Base-by-base conservation (phyloP, 2,888 invertebrate genomes). In the Thecophora atra region DNA sequence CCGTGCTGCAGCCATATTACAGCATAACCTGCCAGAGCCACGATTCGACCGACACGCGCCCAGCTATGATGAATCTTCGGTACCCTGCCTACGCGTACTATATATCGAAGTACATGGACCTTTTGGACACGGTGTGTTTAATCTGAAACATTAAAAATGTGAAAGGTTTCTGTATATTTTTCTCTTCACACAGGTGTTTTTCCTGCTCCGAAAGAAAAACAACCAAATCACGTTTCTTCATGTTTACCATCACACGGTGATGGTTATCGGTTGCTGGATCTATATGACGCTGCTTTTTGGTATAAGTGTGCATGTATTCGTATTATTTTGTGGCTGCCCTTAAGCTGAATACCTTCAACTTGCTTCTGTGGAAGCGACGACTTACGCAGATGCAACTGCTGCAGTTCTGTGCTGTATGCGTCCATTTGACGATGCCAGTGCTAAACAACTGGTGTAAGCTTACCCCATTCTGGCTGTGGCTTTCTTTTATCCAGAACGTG, bases 341-440 rank as follows among this genome's bases (percentile, higher is more conserved):
- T 0, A 89, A 89, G 64, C 72, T 42, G 5, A n/a, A 51, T 17
- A 56, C 62, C 0, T 51, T 91, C 81, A 92, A 92, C 79, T 87
- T 91, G 72, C 91, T 90, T 68, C 83, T 91, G 0, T 93, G 93
- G 92, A 96, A 95, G 83, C 93, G 92, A 78, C 89, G 92, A 78
- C 90, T 96, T 76, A 95, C 95, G 0, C 92, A 91, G 79, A 81
- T 95, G 76, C 95, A 96, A 87, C 89, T 96, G 81, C 90, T 91
- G 0, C 93, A 93, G 81, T 93, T 93, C 81, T 81, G 89, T 51
- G 74, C 88, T 72, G 84, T 89, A 21, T 84, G 89, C 0, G 66
- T 90, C 0, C 90, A 91, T 76, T 90, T 79, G 89, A 88, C 81
- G 75, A 81, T 74, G 28, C 77, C 78, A 11, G 13, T 79, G 3